phyloP scores from a whole-genome alignment of 2,888 invertebrate species.

The Parnassius smintheus region DNA sequence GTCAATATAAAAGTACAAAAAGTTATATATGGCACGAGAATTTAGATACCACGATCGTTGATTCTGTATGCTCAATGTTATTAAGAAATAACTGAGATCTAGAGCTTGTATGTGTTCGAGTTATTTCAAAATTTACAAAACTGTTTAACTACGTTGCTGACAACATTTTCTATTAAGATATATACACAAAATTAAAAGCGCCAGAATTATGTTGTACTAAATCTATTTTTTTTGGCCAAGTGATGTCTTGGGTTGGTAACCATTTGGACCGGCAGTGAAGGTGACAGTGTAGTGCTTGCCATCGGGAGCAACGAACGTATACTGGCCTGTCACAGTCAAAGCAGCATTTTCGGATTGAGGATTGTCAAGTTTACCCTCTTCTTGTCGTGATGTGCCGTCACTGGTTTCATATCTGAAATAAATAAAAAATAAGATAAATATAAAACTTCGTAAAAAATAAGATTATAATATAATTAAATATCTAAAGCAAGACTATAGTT shows the following conservation, averaged over 20 bases:
- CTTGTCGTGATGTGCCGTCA: slow-evolving; percentile 84
- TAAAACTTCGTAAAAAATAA: too few relatives aligned
- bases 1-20: slow-evolving; percentile 53
- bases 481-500: too few relatives aligned
- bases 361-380: slow-evolving; percentile 83
- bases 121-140: slow-evolving; percentile 20
- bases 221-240: slow-evolving; percentile 59
- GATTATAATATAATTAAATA: too few relatives aligned
- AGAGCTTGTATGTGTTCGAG: slow-evolving; percentile 31
- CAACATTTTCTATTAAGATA: slow-evolving; percentile 5
- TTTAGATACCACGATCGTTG: slow-evolving; percentile 50
- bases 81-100: slow-evolving; percentile 50
- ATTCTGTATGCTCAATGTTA: slow-evolving; percentile 38
- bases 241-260: slow-evolving; percentile 80
- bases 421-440: not conserved
- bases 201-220: slow-evolving; percentile 15
- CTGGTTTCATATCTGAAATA: slow-evolving; percentile 82
- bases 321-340: slow-evolving; percentile 82
- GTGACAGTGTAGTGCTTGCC: slow-evolving; percentile 84
- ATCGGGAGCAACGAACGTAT: slow-evolving; percentile 83
- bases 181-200: slow-evolving; percentile 16
- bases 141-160: not conserved
- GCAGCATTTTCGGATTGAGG: slow-evolving; percentile 84
- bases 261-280: slow-evolving; percentile 83
- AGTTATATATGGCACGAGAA: slow-evolving; percentile 69